Evolutionary conservation across 2,888 invertebrate genomes (phyloP), one percentile per base, ranked within the genome.

Genomic region (Drosophila crucigera): DNA sequence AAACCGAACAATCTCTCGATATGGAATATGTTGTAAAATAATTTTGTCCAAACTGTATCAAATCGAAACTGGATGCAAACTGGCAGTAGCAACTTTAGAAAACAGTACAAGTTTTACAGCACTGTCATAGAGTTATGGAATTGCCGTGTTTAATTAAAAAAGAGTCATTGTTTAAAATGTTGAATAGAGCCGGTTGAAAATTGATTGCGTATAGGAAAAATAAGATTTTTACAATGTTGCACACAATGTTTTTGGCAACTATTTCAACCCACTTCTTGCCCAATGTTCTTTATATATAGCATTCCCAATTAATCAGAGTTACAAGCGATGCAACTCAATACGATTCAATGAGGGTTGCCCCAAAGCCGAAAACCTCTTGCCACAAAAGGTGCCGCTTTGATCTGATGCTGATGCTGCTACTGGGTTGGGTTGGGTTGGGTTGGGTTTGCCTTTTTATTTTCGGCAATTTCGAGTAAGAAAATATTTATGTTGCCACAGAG

Each of bases 381-480:
- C 82, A 63, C 73, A 41, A 62, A 65, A 49, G 67, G 61, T 62
- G 66, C 74, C 80, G 62, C 84, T 84, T 85, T 85, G 85, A 85
- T 90, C 84, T 86, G 73, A 31, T 62, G 50, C 68, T 55, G 50
- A 25, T 41, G 43, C 41, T 41, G 39, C 25, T 16, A 7, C 16
- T 22, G 54, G 0, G n/a, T 22, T 41, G 41, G 30, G 31, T 31
- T 30, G 31, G 9, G 47, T 53, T 68, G 14, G 58, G 58, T 53
- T 68, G 14, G 53, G 25, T 59, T 28, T 63, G 35, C 7, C 63
- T 22, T 41, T 50, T 69, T 68, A 41, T 68, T 72, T 68, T 72
- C 69, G 63, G 71, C 75, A 79, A 83, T 80, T 83, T 72, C 72
- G 59, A 70, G 49, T 80, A 63, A 43, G 67, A 80, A 79, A 80